Base-by-base conservation (phyloP, 2,888 invertebrate species). In the Andricus curvator region DNA sequence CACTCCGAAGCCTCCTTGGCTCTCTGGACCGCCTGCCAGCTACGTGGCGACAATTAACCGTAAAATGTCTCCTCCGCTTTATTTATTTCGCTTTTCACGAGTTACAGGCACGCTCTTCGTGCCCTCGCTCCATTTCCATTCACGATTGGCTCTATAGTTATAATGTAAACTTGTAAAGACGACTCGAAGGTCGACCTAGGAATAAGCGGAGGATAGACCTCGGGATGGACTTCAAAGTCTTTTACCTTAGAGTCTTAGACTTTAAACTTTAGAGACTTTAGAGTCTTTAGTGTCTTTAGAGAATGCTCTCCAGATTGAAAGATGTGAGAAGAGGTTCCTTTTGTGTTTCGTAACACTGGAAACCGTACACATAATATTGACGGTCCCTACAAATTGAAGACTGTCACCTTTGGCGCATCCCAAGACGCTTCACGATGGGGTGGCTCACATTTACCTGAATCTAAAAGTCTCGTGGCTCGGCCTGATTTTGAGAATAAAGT, bases 11-110 rank as follows among this genome's bases (percentile, higher is more conserved):
- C 85, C 82, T 85, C 81, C 84, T 67, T 62, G 68, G 80, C 74
- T 84, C 68, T 33, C 41, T 81, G 74, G 83, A 84, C 83, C 83
- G 82, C 83, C 84, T 85, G 85, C 79, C 78, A 83, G 81, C 86
- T 85, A 77, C 86, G 85, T 85, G 86, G 89, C 87, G 90, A 91
- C 91, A 91, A 91, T 91, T 91, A 91, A 90, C 89, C 88, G 89
- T 89, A 88, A 89, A 90, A 89, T 83, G 88, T 88, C 86, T 80
- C 77, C 78, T 84, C 85, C 56, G 81, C 68, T 86, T 87, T 88
- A 88, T 89, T 90, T 90, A 89, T 89, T 86, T 86, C 85, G 85
- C 81, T 83, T 84, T 81, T 81, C 84, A 84, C 64, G 51, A 64
- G 60, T 70, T 51, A 51, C 56, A 11, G 51, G 11, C 74, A 51